Evolutionary conservation across 2,113 vertebrate genomes (phyloP), one percentile per base, ranked within the genome.

Genomic region (Ciconia boyciana): DNA sequence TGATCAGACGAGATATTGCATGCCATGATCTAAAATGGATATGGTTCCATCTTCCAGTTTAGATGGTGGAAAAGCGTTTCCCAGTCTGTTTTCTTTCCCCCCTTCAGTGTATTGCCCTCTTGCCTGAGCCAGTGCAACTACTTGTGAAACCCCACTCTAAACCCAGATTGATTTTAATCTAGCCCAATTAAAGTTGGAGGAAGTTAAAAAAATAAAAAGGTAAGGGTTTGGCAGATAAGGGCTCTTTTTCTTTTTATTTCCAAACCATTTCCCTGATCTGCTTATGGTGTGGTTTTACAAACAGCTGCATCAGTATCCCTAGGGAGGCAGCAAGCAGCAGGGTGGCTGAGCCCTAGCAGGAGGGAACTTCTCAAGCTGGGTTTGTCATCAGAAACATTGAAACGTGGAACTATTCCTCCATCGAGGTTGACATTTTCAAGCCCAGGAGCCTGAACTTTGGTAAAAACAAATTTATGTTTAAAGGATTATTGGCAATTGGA

Each of bases 381-480:
- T 90, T 96, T 93, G 85, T 85, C 87, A 91, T 89, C 82, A 90
- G 54, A 88, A 94, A 89, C 9, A 5, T 20, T 74, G 88, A 62
- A 86, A 86, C 0, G 1, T 36, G 49, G 85, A 93, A 26, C 62
- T 31, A 13, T 88, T 93, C 44, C 46, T 94, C 68, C 80, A 70
- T 69, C 1, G 7, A 64, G 36, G 76, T 3, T 93, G 91, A 90
- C 96, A 94, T 97, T 97, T 96, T 86, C 90, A 95, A 95, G 83
- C 85, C 54, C 82, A 44, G 79, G 70, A 87, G 78, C 84, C 69
- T 91, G 91, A 86, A 85, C 88, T 93, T 92, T 25, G 58, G 49
- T 90, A 69, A 84, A 94, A 95, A 92, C 68, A 96, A 91, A 71
- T 65, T 89, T 87, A 44, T 10, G 65, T 92, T 94, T 94, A 92